A percentile compares a stretch with the other conserved stretches of the same genome.
Evolutionary conservation across 2,113 vertebrate genomes (phyloP).

Genomic region (Rhagologus leucostigma): DNA sequence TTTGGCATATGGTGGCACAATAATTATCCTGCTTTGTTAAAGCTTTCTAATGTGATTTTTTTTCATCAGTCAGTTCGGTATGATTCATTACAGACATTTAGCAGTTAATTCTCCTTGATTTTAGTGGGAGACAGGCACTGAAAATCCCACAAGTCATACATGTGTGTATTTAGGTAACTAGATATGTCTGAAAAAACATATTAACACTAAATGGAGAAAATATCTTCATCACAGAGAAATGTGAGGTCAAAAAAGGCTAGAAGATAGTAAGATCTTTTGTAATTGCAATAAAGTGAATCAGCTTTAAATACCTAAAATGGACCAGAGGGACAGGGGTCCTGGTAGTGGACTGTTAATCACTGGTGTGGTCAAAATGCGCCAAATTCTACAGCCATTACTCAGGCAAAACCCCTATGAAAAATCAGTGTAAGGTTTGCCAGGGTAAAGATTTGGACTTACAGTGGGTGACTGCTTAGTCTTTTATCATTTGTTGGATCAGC

Average conservation of each 20-base stretch:
- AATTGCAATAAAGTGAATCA: neutral
- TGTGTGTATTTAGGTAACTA: neutral
- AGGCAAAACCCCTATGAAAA: conserved; percentile 19
- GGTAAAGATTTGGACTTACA: conserved; percentile 44
- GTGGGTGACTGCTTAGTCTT: conserved; percentile 22
- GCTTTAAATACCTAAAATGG: neutral
- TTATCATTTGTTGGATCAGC: conserved; percentile 57
- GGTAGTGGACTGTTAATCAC: neutral
- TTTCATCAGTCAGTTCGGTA: neutral
- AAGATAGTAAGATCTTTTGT: neutral
- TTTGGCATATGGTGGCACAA: neutral
- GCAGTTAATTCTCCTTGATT: neutral
- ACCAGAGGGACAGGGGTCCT: neutral
- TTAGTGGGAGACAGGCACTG: neutral
- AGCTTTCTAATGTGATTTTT: neutral
- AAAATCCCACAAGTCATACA: neutral
- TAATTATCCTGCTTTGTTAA: neutral
- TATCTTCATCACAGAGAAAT: neutral
- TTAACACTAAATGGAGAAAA: neutral
- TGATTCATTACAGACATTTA: neutral
- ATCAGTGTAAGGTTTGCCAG: conserved; percentile 18
- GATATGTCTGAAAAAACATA: neutral
- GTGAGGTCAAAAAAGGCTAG: neutral
- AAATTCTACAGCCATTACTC: conserved; percentile 23
- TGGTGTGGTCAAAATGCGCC: neutral